These are phyloP conservation scores for Salmo trutta DNA, from an alignment of 2,797 vertebrate species.

Conservation along the genomic window DNA sequence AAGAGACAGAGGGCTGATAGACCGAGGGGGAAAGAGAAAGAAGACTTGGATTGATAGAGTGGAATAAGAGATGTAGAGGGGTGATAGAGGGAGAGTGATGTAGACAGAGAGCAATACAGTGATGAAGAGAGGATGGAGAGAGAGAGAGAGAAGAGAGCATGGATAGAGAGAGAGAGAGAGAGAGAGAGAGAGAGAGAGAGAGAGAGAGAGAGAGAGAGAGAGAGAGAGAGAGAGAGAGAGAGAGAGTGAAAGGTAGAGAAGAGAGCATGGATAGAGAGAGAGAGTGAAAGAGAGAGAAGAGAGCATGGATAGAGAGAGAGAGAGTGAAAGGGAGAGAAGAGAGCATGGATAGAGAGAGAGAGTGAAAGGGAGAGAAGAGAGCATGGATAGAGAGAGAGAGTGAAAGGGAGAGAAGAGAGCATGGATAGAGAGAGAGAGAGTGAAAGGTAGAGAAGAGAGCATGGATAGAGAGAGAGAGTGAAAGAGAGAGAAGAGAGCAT, in stretches of 20 bases:
- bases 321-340: not conserved
- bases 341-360: too few relatives aligned
- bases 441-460: too few relatives aligned
- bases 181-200: too few relatives aligned
- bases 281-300: not conserved
- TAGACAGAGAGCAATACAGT: not conserved
- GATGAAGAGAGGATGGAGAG: not conserved
- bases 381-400: too few relatives aligned
- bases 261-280: not conserved
- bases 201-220: too few relatives aligned
- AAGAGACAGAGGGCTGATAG: slow-evolving; percentile 15
- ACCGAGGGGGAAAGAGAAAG: not conserved
- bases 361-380: too few relatives aligned
- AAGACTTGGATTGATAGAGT: not conserved
- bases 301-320: not conserved
- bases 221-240: not conserved
- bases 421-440: not conserved
- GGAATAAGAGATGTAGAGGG: slow-evolving; percentile 14
- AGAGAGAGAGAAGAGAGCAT: too few relatives aligned
- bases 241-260: not conserved
- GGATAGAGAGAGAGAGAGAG: too few relatives aligned
- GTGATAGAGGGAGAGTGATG: slow-evolving; percentile 1
- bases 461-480: not conserved
- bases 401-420: too few relatives aligned
- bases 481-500: too few relatives aligned